Percentiles rank a stretch among this genome's conserved stretches.
Evolutionary conservation across 2,888 invertebrate species (phyloP).

Genomic region (Aromia moschata): DNA sequence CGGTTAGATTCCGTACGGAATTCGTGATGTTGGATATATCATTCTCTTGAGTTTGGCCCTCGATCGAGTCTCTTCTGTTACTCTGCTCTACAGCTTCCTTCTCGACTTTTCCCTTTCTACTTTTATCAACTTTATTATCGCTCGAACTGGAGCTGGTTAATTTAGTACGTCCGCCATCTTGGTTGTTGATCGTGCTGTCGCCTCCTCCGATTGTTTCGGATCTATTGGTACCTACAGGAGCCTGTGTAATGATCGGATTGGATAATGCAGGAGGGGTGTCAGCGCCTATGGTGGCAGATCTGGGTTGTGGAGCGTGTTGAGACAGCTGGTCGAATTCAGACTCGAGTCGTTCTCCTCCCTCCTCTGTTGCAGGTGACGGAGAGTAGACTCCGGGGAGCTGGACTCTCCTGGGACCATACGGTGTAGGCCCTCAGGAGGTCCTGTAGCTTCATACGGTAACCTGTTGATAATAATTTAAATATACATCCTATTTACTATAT

Average conservation of each 20-base stretch:
- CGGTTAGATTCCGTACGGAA: conserved; percentile 57
- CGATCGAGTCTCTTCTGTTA: conserved; percentile 52
- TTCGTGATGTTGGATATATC: conserved; percentile 50
- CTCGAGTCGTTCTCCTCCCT: conserved; percentile 47
- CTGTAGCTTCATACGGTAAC: conserved; percentile 42
- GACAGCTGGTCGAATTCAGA: conserved; percentile 45
- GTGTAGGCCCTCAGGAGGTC: conserved; percentile 67
- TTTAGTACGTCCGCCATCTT: conserved; percentile 8
- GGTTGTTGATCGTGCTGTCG: conserved; percentile 35
- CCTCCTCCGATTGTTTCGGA: conserved; percentile 55
- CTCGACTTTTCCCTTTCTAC: conserved; percentile 39
- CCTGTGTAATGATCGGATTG: conserved; percentile 17
- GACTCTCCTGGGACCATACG: conserved; percentile 73
- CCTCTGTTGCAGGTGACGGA: conserved; percentile 39
- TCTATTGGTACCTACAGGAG: conserved; percentile 39
- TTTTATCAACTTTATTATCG: conserved; percentile 47
- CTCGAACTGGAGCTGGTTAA: conserved; percentile 45
- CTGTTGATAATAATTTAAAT: conserved; percentile 22
- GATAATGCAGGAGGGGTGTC: conserved; percentile 57
- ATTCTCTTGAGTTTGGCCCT: conserved; percentile 50
- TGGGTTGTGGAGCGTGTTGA: conserved; percentile 44
- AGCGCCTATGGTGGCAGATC: conserved; percentile 62
- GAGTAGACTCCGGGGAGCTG: conserved; percentile 61
- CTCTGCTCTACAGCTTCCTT: conserved; percentile 10
- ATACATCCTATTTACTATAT: too few relatives aligned